Conservation (phyloP, 2,797 vertebrate genomes). For the Eulemur rubriventer region DNA sequence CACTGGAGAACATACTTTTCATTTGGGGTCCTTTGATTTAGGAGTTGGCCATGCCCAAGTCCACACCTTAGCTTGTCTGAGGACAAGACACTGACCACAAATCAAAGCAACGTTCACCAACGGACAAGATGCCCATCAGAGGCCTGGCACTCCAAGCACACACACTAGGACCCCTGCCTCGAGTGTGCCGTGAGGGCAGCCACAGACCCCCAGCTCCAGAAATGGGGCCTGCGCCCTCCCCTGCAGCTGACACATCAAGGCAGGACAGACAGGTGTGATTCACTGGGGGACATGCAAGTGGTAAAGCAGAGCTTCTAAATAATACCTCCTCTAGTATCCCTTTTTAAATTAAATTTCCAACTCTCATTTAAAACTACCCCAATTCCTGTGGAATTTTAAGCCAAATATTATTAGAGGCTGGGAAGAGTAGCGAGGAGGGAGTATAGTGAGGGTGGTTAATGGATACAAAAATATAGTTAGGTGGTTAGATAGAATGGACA, state of each 20-base stretch:
- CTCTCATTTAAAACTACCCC: not conserved
- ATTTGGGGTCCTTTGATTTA: not conserved
- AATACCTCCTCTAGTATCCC: not conserved
- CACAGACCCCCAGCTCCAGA: not conserved
- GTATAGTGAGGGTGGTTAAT: not conserved
- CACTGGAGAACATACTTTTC: not conserved
- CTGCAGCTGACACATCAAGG: not conserved
- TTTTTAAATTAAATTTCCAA: not conserved
- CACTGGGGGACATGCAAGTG: not conserved
- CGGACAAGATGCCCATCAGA: not conserved
- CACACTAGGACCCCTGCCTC: not conserved
- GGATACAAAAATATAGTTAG: not conserved
- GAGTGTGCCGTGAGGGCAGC: too few relatives aligned
- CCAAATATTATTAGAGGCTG: not conserved
- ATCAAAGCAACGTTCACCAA: not conserved
- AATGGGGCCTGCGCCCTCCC: not conserved
- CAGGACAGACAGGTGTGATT: not conserved
- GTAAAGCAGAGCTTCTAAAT: not conserved
- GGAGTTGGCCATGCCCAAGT: not conserved
- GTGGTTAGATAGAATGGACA: not conserved
- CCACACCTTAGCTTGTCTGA: not conserved
- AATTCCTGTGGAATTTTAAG: conserved; percentile 6
- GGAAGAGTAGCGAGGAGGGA: not conserved
- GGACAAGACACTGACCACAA: not conserved
- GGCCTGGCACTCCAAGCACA: not conserved